These are phyloP conservation scores for Hyles vespertilio DNA, from an alignment of 1,140 invertebrate genomes.

Conservation along the genomic window DNA sequence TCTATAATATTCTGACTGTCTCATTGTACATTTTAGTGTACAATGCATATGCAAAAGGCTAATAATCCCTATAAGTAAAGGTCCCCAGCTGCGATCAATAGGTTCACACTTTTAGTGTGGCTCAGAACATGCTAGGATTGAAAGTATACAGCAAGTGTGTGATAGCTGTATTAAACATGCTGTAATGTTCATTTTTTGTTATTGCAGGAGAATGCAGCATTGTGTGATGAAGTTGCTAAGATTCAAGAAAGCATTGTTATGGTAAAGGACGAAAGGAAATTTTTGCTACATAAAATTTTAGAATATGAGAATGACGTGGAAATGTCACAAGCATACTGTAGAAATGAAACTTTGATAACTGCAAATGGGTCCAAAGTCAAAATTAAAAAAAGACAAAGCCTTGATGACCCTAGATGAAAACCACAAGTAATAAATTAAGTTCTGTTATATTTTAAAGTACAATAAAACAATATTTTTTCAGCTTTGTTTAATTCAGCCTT, in stretches of 20 bases:
- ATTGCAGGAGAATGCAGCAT: conserved; percentile 84
- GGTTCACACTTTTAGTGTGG: too few relatives aligned
- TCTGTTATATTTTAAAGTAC: too few relatives aligned
- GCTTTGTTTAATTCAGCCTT: too few relatives aligned
- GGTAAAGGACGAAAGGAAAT: conserved; percentile 86
- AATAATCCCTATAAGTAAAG: too few relatives aligned
- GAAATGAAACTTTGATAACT: conserved; percentile 34
- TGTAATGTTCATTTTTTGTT: neutral
- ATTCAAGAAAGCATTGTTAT: conserved; percentile 85
- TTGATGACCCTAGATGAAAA: conserved; percentile 47
- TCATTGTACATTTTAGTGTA: too few relatives aligned
- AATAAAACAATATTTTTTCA: too few relatives aligned
- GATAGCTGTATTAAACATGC: too few relatives aligned
- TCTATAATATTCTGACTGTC: too few relatives aligned
- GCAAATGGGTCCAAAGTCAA: conserved; percentile 54
- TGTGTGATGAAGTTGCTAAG: conserved; percentile 87
- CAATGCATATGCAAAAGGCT: too few relatives aligned
- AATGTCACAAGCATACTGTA: conserved; percentile 38
- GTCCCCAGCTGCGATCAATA: too few relatives aligned
- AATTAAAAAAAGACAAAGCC: conserved; percentile 51
- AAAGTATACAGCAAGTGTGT: too few relatives aligned
- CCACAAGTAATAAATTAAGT: neutral
- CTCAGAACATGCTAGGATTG: too few relatives aligned
- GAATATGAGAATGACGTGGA: conserved; percentile 79
- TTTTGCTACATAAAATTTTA: conserved; percentile 80